A percentile compares a stretch with the other conserved stretches of the same genome.
Evolutionary conservation across 2,888 invertebrate species (phyloP).

Genomic region (Cheilosia scutellata): DNA sequence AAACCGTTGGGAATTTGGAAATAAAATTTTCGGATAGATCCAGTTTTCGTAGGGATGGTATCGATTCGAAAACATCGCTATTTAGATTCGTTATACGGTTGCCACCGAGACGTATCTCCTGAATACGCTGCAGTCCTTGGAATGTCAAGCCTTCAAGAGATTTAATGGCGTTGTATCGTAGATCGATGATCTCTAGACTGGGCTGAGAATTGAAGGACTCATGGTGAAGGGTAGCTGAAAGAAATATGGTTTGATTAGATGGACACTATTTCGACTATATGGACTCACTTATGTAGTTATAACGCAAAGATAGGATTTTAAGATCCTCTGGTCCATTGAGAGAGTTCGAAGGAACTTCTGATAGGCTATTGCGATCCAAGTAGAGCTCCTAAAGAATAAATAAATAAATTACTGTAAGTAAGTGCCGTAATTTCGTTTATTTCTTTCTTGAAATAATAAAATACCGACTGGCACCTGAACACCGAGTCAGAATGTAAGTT

Average conservation of each 20-base stretch:
- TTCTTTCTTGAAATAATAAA: background rate
- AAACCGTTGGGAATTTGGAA: constrained; percentile 91
- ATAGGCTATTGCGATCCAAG: constrained; percentile 92
- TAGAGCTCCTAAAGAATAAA: constrained; percentile 88
- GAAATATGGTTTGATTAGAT: background rate
- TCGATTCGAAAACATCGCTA: constrained; percentile 92
- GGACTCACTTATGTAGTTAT: constrained; percentile 92
- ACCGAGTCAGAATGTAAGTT: too few species aligned
- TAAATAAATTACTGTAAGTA: background rate
- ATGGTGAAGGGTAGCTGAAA: constrained; percentile 88
- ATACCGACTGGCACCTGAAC: too few species aligned
- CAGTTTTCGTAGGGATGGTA: constrained; percentile 90
- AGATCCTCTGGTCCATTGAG: constrained; percentile 92
- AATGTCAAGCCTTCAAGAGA: constrained; percentile 91
- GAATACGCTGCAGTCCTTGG: constrained; percentile 87
- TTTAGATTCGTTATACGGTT: constrained; percentile 92
- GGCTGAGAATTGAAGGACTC: constrained; percentile 89
- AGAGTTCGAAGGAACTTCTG: constrained; percentile 90
- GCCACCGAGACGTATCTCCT: constrained; percentile 89
- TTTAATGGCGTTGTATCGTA: constrained; percentile 91
- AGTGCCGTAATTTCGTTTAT: background rate
- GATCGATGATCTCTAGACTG: constrained; percentile 89
- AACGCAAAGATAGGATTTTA: constrained; percentile 89
- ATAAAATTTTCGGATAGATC: constrained; percentile 95
- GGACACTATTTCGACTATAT: background rate